Evolutionary conservation across 2,888 invertebrate species (phyloP).

Genomic region (Polyommatus iphigenia): DNA sequence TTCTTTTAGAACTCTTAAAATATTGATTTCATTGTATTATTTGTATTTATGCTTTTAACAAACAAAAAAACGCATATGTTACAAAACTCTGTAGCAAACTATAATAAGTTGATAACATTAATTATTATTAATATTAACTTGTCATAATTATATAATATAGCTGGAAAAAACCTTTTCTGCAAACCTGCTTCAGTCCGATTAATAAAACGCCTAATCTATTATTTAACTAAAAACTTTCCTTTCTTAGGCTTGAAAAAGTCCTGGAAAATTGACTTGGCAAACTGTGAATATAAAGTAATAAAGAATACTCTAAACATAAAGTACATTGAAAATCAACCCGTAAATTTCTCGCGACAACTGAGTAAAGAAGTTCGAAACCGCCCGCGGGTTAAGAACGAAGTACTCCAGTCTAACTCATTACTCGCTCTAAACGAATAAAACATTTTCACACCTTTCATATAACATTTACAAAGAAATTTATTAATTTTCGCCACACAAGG

Average conservation of each 20-base stretch:
- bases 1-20: background rate
- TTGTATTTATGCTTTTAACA: background rate
- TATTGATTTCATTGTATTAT: no score
- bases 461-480: conserved; percentile 11
- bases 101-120: no score
- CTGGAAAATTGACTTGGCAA: conserved; percentile 1
- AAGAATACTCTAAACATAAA: conserved; percentile 55
- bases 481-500: background rate
- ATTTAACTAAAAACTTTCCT: background rate
- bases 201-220: background rate
- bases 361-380: conserved; percentile 74
- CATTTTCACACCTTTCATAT: conserved; percentile 12
- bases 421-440: conserved; percentile 42
- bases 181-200: background rate
- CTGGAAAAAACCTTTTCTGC: no score
- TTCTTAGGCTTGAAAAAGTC: background rate
- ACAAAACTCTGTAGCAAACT: no score
- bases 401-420: conserved; percentile 62
- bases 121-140: no score
- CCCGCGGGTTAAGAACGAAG: conserved; percentile 59
- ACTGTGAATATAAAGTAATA: background rate
- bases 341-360: conserved; percentile 77
- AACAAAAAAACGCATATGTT: no score
- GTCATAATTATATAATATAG: no score
- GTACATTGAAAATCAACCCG: conserved; percentile 77